Evolutionary conservation across 2,888 invertebrate species (phyloP), one percentile per base, ranked within the genome.

Genomic region (Camptogramma bilineatum): DNA sequence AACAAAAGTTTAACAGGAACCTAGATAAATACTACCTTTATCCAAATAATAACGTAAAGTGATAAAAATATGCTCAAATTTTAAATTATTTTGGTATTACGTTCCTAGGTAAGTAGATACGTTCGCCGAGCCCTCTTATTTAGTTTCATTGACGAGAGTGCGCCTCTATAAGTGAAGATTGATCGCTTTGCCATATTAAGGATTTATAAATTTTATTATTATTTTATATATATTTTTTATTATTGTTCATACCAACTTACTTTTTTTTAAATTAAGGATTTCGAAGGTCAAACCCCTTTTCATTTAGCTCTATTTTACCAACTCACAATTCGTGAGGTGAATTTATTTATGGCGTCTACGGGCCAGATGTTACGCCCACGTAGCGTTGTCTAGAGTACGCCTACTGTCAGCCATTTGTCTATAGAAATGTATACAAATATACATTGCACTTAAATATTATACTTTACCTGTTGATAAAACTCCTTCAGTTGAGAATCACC

Each of bases 381-480:
- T 81, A 74, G 69, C 64, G 24, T n/a, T 67, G 88, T 90, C 90
- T 91, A 82, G 86, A 84, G 87, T 87, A 88, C 90, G 85, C 90
- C 90, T 85, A 91, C 88, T 68, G 67, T 31, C 51, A 64, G 60
- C 53, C 66, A 71, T 79, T 76, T 69, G 76, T 75, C 70, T 80
- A 80, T 77, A 81, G 65, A 69, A 13, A 39, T 28, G 39, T 39
- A 39, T 16, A 75, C 73, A 70, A 73, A n/a, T 70, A 64, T 74
- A 74, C n/a, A 76, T 70, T 76, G 79, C 74, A 80, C 70, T 65
- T 69, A 80, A 81, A 81, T 74, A 70, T 34, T 52, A 21, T 68
- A 82, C 87, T 73, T 24, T 87, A 92, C 92, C 91, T 90, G 87
- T 88, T 90, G 86, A 85, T 84, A 68, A 73, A 71, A 71, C 75